Base-by-base conservation (phyloP, 1,140 invertebrate species). In the Homarus americanus region DNA sequence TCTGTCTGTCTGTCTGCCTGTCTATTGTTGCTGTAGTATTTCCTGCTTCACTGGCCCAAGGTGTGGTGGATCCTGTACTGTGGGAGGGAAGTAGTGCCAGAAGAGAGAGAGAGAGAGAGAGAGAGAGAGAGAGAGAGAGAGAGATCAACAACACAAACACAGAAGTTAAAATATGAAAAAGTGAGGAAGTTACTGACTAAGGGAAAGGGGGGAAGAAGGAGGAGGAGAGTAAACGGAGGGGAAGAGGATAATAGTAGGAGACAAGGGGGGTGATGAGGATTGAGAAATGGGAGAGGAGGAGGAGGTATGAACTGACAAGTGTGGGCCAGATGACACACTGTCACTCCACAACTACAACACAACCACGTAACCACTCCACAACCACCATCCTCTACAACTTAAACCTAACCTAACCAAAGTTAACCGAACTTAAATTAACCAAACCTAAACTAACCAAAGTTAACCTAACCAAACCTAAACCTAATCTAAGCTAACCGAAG, bases 101-200 rank as follows among this genome's bases (percentile, higher is more conserved):
- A 78, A 78, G 66, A 69, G 66, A 69, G 72, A 34, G 72, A 34
- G 72, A 34, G 72, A 34, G 72, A 34, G 73, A 76, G 73, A 40
- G 73, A 40, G 75, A 32, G 44, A 82, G 79, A 58, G 79, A 82
- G 79, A 58, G 79, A 58, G 44, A 82, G 79, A 28, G 7, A 20
- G 79, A 82, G 79, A 49, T 49, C 5, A 5, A 5, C 7, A 24
- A 69, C 24, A 9, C 5, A 69, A 34, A 5, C 5, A 69, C 24
- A 5, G 66, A 69, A 4, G 66, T 9, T 12, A 24, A 17, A 78
- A 38, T 40, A 17, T 15, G 75, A 78, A 10, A 40, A 20, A 78
- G 75, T 38, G n/a, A 82, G 79, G 28, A n/a, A 58, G 82, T 0
- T 20, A 20, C 20, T 15, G 38, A 41, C 2, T 4, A 9, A n/a